Base-by-base conservation (phyloP, 2,888 invertebrate species). In the Arenicola marina region DNA sequence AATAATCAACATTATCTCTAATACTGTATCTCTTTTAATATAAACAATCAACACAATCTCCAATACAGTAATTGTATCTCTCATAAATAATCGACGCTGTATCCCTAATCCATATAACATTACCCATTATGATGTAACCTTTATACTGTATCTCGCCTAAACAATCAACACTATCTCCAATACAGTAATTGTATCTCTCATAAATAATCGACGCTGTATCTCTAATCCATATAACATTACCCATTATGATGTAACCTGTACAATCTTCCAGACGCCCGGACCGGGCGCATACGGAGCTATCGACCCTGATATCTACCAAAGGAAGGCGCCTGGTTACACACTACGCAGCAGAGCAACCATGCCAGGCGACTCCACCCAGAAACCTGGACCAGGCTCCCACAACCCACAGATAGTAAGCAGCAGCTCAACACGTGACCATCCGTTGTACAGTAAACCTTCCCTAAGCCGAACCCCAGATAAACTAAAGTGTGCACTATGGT, bases 311-410 rank as follows among this genome's bases (percentile, higher is more conserved):
- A 51, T 51, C 4, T 71, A 67, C 68, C 67, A 63, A 51, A 56
- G 62, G 34, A 65, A 66, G 51, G 61, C 70, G 7, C 95, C 95
- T 0, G 88, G 91, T 68, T 95, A 92, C 81, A 91, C 92, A 34
- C 91, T 95, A 78, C 90, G 92, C 58, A 89, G 90, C 48, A 88
- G 93, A 63, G 90, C 89, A 74, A 89, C 89, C 75, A 80, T 89
- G 59, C 91, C 92, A 0, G 87, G 88, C 18, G 92, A 92, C 82
- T 88, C 90, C 70, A 89, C 90, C 48, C 87, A 87, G 76, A 91
- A 90, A 79, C 92, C 92, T 33, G 95, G 94, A 69, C 95, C 95
- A 67, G 94, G 93, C 74, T 92, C 92, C 67, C 92, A 95, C 83
- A 91, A 90, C 70, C 94, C 95, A 29, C 94, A 95, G 87, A 94